These are phyloP conservation scores for Oscheius sp. DNA, from an alignment of 2,888 invertebrate genomes.

Conservation along the genomic window DNA sequence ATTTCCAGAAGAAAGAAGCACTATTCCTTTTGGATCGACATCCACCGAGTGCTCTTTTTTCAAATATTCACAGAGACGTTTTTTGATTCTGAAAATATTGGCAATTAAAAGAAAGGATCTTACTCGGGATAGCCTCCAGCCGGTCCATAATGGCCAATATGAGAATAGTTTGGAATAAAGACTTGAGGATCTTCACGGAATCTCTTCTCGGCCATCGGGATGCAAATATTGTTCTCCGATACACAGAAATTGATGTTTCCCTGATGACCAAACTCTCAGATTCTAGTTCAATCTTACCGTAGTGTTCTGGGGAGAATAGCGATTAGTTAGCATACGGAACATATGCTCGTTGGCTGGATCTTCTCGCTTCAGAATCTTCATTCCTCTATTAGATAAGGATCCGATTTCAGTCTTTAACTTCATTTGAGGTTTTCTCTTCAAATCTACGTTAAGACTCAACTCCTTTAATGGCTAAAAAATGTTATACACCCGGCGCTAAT, in stretches of 20 bases:
- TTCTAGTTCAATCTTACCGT: background rate
- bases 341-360: too few relatives aligned
- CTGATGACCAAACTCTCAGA: too few relatives aligned
- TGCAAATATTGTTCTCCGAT: constrained; percentile 60
- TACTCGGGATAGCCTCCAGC: constrained; percentile 53
- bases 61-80: constrained; percentile 43
- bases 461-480: too few relatives aligned
- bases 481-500: too few relatives aligned
- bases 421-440: too few relatives aligned
- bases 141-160: constrained; percentile 46
- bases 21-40: constrained; percentile 35
- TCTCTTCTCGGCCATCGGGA: constrained; percentile 48
- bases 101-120: too few relatives aligned
- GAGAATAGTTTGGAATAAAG: constrained; percentile 40
- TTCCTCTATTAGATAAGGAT: too few relatives aligned
- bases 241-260: constrained; percentile 60
- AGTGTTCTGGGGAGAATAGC: background rate
- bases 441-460: too few relatives aligned
- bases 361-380: too few relatives aligned
- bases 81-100: constrained; percentile 44
- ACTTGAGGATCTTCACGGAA: constrained; percentile 42
- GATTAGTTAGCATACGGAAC: constrained; percentile 32
- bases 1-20: constrained; percentile 51
- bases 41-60: constrained; percentile 8
- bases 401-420: too few relatives aligned